Evolutionary conservation across 2,888 invertebrate genomes (phyloP).

Genomic region (Patella caerulea): DNA sequence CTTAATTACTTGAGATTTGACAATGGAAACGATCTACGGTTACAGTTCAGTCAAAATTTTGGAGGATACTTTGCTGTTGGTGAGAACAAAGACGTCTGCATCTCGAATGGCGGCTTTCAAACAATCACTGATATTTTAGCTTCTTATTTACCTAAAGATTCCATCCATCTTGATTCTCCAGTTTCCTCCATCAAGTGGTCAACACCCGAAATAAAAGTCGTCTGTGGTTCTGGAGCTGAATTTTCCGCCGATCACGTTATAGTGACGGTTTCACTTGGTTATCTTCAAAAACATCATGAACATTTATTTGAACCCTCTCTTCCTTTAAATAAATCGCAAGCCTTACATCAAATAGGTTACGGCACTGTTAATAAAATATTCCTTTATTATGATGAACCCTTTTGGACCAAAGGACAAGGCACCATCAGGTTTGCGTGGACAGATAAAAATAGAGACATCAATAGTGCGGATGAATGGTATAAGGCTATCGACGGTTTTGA

Average conservation of each 20-base stretch:
- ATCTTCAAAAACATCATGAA: constrained; percentile 82
- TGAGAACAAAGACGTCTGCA: constrained; percentile 74
- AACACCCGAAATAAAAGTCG: constrained; percentile 68
- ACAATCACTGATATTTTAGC: constrained; percentile 74
- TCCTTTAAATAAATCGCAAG: constrained; percentile 80
- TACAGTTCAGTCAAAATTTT: constrained; percentile 39
- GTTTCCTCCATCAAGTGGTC: constrained; percentile 82
- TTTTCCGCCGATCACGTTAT: constrained; percentile 82
- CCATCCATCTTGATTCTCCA: constrained; percentile 76
- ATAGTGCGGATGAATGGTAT: constrained; percentile 75
- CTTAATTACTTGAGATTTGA: constrained; percentile 47
- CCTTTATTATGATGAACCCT: constrained; percentile 83
- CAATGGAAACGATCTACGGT: constrained; percentile 49
- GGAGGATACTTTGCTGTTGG: constrained; percentile 14
- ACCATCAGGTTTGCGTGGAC: constrained; percentile 64
- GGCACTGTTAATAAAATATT: constrained; percentile 85
- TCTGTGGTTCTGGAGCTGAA: constrained; percentile 37
- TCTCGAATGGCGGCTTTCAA: constrained; percentile 76
- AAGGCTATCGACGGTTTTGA: constrained; percentile 81
- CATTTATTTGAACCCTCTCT: constrained; percentile 82
- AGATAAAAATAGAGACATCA: constrained; percentile 24
- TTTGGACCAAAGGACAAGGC: constrained; percentile 80
- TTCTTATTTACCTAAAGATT: constrained; percentile 71
- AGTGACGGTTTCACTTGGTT: constrained; percentile 84
- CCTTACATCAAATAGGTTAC: constrained; percentile 80